Evolutionary conservation across 2,888 invertebrate genomes (phyloP).

Genomic region (Andrena bicolor): DNA sequence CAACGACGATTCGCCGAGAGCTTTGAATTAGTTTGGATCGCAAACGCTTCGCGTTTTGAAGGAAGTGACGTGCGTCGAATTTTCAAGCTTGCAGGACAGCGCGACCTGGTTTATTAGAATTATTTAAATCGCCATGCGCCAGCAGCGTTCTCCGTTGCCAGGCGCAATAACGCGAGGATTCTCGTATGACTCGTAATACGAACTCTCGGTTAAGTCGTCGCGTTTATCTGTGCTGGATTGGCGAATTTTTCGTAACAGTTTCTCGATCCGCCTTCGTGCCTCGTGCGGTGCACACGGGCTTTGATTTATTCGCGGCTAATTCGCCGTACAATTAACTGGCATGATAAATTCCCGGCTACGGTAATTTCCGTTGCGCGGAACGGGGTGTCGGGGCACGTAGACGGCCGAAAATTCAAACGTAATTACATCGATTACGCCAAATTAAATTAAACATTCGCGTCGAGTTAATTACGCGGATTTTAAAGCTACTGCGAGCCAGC

Average conservation of each 20-base stretch:
- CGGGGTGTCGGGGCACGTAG: too few relatives aligned
- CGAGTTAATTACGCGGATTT: background rate
- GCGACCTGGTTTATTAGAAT: background rate
- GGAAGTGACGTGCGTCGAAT: too few relatives aligned
- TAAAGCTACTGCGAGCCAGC: background rate
- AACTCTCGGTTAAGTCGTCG: background rate
- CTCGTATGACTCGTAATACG: slow-evolving; percentile 26
- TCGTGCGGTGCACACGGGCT: background rate
- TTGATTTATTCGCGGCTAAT: slow-evolving; percentile 8
- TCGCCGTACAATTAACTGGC: background rate
- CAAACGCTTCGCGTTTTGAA: too few relatives aligned
- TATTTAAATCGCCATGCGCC: slow-evolving; percentile 16
- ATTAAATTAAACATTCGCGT: background rate
- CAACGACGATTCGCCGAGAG: background rate
- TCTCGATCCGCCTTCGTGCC: background rate
- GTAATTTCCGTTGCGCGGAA: background rate
- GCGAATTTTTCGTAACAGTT: slow-evolving; percentile 39
- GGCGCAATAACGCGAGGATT: slow-evolving; percentile 9
- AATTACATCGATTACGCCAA: background rate
- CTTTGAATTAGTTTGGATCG: background rate
- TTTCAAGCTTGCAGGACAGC: too few relatives aligned
- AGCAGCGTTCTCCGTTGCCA: slow-evolving; percentile 34
- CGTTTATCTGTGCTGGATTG: slow-evolving; percentile 43
- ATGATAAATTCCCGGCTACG: background rate
- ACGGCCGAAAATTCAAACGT: background rate